These are phyloP conservation scores for Cromileptes altivelis DNA, from an alignment of 2,113 vertebrate genomes.

Conservation along the genomic window DNA sequence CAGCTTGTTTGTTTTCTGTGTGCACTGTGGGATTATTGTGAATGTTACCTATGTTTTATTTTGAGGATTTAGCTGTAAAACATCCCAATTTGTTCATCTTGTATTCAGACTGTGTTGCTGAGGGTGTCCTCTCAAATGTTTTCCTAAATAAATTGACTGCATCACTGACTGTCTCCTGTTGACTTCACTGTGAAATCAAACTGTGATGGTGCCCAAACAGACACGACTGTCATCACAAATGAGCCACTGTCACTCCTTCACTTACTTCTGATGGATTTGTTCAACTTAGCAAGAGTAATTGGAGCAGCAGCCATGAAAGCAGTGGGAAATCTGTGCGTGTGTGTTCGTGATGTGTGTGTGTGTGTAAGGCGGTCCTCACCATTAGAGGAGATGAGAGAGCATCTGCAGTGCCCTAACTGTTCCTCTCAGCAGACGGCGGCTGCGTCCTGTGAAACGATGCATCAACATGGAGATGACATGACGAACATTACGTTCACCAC, in stretches of 20 bases:
- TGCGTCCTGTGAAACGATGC: conserved; percentile 69
- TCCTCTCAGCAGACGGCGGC: conserved; percentile 55
- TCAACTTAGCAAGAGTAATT: conserved; percentile 43
- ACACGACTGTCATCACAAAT: conserved; percentile 26
- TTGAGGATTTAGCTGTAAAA: background rate
- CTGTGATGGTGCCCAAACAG: conserved; percentile 13
- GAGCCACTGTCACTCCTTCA: conserved; percentile 38
- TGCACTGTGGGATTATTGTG: background rate
- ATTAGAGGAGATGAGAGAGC: conserved; percentile 37
- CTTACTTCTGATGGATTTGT: conserved; percentile 58
- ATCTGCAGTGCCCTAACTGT: conserved; percentile 47
- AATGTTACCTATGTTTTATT: conserved; percentile 3
- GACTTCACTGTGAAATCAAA: conserved; percentile 29
- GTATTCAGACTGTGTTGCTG: background rate
- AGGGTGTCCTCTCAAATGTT: background rate
- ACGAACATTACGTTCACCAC: conserved; percentile 38
- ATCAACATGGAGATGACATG: conserved; percentile 68
- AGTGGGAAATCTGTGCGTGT: conserved; percentile 18
- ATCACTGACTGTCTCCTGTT: conserved; percentile 1
- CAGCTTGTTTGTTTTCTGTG: background rate
- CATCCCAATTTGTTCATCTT: background rate
- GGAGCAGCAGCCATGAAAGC: conserved; percentile 24
- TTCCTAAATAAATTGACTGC: conserved; percentile 7
- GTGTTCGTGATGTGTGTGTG: conserved; percentile 23
- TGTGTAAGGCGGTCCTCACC: conserved; percentile 8